Base-by-base conservation (phyloP, 2,888 invertebrate genomes). In the Caenorhabditis sinica region DNA sequence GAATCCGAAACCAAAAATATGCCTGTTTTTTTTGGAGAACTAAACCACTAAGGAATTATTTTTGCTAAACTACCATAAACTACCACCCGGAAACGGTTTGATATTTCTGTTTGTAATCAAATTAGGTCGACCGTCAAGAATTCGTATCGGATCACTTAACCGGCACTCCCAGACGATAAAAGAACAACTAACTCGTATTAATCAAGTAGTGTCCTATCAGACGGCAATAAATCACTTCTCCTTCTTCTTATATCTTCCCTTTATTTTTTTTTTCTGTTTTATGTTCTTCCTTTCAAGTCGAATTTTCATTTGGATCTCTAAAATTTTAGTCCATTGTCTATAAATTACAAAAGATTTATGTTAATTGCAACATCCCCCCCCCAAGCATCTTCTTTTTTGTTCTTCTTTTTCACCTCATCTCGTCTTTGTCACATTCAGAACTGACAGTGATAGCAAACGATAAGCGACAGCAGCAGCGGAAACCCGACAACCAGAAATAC, bases 271-370 rank as follows among this genome's bases (percentile, higher is more conserved):
- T 43, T 45, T 17, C 45, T 1, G 15, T 11, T 40, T 40, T 11
- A 63, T 53, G 63, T 33, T 33, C 63, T 49, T 49, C 20, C n/a
- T 49, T 13, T 2, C 9, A 49, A 49, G 0, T 20, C 20, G 20
- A 13, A 63, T 63, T 61, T 61, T 53, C 20, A 33, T 58, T 45
- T 30, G 56, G 28, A 25, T 45, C 28, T 40, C n/a, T n/a, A n/a
- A n/a, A n/a, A n/a, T n/a, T n/a, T n/a, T n/a, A n/a, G 1, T 17
- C 13, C 20, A 9, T 76, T 68, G 28, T 56, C 56, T 28, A 28
- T 56, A 72, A 80, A 72, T 72, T 58, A 73, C 43, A 58, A 20
- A 66, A 72, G 80, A 80, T 80, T 80, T 72, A 80, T 80, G 80
- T 36, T 66, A 80, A 72, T 72, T 36, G 30, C 58, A 30, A 30